Conservation (phyloP, 1,140 invertebrate species). For the Bemisia tabaci region DNA sequence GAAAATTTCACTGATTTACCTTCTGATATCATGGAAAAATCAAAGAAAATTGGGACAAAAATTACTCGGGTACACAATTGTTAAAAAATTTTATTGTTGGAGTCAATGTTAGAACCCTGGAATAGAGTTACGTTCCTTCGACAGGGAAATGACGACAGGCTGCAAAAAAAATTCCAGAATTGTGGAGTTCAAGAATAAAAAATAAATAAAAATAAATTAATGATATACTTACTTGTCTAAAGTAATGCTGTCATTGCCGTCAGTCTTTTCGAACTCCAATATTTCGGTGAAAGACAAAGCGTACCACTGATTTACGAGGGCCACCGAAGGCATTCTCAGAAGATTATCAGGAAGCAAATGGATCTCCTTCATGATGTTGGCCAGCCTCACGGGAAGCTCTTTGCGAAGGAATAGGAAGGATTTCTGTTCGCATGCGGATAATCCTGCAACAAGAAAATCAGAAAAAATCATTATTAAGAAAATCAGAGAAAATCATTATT, state of each 20-base stretch:
- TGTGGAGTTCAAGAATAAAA: too few relatives aligned
- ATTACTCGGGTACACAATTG: too few relatives aligned
- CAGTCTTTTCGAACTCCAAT: conserved; percentile 73
- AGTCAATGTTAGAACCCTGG: too few relatives aligned
- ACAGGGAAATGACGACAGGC: too few relatives aligned
- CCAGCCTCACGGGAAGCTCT: conserved; percentile 85
- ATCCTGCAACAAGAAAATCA: conserved; percentile 47
- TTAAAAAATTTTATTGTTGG: too few relatives aligned
- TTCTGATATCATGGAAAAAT: too few relatives aligned
- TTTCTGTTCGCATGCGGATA: conserved; percentile 76
- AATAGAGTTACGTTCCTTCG: too few relatives aligned
- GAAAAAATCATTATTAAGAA: not conserved
- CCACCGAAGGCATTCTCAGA: conserved; percentile 75
- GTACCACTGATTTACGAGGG: conserved; percentile 81
- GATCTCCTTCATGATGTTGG: conserved; percentile 98
- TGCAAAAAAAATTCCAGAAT: too few relatives aligned
- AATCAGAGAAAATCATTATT: conserved; percentile 1
- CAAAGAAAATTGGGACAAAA: too few relatives aligned
- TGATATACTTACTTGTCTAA: conserved; percentile 15
- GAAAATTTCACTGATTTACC: too few relatives aligned
- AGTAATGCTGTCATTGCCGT: conserved; percentile 33
- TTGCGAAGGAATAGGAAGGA: conserved; percentile 89
- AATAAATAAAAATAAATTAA: too few relatives aligned
- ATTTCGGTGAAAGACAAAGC: conserved; percentile 85
- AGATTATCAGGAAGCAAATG: conserved; percentile 80